Percentiles rank a stretch among this genome's conserved stretches.
These are phyloP conservation scores for Gryllus longicercus DNA, from an alignment of 2,888 invertebrate genomes.

Conservation along the genomic window DNA sequence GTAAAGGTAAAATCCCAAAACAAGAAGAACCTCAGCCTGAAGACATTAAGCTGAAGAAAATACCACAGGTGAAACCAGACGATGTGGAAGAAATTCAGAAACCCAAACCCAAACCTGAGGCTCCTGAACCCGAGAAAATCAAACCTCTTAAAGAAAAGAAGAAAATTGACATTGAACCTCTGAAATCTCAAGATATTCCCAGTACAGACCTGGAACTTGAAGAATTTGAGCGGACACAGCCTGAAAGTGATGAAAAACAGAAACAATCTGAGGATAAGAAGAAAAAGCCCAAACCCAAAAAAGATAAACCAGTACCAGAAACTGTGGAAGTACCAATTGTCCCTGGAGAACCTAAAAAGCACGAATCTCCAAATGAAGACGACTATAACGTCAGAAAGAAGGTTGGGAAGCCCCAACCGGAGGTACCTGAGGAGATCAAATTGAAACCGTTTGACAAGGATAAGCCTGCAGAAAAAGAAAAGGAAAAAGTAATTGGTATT, in stretches of 20 bases:
- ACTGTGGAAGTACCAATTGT: slow-evolving; percentile 42
- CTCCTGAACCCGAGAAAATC: slow-evolving; percentile 27
- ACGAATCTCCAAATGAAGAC: slow-evolving; percentile 43
- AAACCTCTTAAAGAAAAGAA: slow-evolving; percentile 32
- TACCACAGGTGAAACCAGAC: slow-evolving; percentile 44
- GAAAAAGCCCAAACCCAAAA: slow-evolving; percentile 42
- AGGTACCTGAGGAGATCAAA: slow-evolving; percentile 38
- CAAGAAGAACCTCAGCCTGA: slow-evolving; percentile 42
- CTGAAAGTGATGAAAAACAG: slow-evolving; percentile 38
- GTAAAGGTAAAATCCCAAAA: slow-evolving; percentile 43
- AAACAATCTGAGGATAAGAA: slow-evolving; percentile 40
- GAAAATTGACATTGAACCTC: slow-evolving; percentile 30
- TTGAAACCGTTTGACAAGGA: slow-evolving; percentile 45
- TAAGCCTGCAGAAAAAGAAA: slow-evolving; percentile 39
- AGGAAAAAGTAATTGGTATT: slow-evolving; percentile 19
- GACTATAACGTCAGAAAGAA: slow-evolving; percentile 40
- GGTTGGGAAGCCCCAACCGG: slow-evolving; percentile 45
- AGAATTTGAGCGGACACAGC: slow-evolving; percentile 33
- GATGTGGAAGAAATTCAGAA: slow-evolving; percentile 42
- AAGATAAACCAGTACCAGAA: slow-evolving; percentile 41
- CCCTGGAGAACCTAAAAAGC: slow-evolving; percentile 40
- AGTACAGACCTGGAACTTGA: slow-evolving; percentile 30
- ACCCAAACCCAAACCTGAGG: slow-evolving; percentile 38
- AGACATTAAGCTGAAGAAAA: slow-evolving; percentile 53
- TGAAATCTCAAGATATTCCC: slow-evolving; percentile 30